A percentile compares a stretch with the other conserved stretches of the same genome.
phyloP scores from a whole-genome alignment of 1,140 invertebrate genomes.

The Whitmania pigra region DNA sequence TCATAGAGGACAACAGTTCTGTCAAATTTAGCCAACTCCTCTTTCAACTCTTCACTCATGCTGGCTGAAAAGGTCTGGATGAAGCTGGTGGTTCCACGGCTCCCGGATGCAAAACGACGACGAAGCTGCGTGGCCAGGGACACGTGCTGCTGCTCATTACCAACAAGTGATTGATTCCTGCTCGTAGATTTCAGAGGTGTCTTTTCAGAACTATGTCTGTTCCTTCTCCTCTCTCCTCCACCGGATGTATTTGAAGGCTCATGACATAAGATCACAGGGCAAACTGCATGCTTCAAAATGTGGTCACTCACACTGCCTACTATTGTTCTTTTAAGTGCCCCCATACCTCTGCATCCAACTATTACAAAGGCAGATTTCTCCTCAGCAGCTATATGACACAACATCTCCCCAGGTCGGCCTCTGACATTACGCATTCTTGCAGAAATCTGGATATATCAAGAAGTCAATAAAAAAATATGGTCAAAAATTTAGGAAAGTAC shows the following conservation, averaged over 20 bases:
- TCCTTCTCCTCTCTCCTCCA: constrained; percentile 9
- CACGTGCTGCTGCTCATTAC: neutral
- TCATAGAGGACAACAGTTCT: constrained; percentile 9
- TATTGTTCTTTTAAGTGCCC: constrained; percentile 15
- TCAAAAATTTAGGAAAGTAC: too few relatives aligned
- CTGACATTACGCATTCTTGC: constrained; percentile 8
- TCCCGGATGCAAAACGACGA: constrained; percentile 14
- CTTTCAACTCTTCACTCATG: constrained; percentile 10
- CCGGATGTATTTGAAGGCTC: constrained; percentile 7
- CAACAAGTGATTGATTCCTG: neutral
- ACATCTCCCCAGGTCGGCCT: constrained; percentile 14
- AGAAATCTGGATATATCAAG: constrained; percentile 5
- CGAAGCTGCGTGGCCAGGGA: constrained; percentile 17
- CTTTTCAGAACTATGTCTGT: constrained; percentile 16
- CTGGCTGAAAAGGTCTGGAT: neutral
- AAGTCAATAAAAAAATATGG: too few relatives aligned
- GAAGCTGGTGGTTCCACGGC: neutral
- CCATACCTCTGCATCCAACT: constrained; percentile 11
- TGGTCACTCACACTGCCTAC: constrained; percentile 19
- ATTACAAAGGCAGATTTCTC: constrained; percentile 13
- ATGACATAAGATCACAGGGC: constrained; percentile 17
- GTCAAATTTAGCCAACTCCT: constrained; percentile 10
- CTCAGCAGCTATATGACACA: constrained; percentile 17
- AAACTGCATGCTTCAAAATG: constrained; percentile 14
- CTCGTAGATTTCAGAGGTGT: constrained; percentile 8